Evolutionary conservation across 1,140 invertebrate species (phyloP).

Genomic region (Drosophila bocki): DNA sequence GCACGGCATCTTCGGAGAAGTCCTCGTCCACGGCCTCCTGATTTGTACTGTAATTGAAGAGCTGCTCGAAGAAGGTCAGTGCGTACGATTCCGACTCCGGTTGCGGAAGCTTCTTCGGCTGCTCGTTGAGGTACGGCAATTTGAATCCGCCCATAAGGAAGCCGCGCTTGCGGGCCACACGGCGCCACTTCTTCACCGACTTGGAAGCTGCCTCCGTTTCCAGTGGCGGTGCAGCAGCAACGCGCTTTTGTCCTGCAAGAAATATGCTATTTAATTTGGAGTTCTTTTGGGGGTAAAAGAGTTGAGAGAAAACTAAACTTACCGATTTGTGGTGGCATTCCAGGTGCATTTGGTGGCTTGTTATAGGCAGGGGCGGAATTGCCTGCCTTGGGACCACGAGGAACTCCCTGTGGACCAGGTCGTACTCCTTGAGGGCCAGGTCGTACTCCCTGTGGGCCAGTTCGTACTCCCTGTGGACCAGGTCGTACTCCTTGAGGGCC

Average conservation of each 20-base stretch:
- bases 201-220: conserved; percentile 29
- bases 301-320: neutral
- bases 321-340: conserved; percentile 4
- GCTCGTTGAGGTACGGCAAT: conserved; percentile 54
- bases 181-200: conserved; percentile 65
- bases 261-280: too few relatives aligned
- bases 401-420: neutral
- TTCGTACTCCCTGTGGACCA: neutral
- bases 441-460: neutral
- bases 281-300: too few relatives aligned
- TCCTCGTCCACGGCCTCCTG: conserved; percentile 60
- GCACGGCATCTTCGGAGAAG: conserved; percentile 33
- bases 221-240: conserved; percentile 12
- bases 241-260: conserved; percentile 51
- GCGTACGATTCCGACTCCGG: conserved; percentile 69
- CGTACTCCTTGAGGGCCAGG: neutral
- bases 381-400: neutral
- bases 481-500: neutral
- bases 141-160: conserved; percentile 66
- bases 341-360: conserved; percentile 17
- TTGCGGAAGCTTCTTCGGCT: conserved; percentile 50
- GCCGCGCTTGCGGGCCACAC: conserved; percentile 62
- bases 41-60: conserved; percentile 68
- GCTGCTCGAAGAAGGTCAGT: conserved; percentile 66
- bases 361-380: neutral